phyloP scores from a whole-genome alignment of 2,797 vertebrate species.

The Falco rusticolus region DNA sequence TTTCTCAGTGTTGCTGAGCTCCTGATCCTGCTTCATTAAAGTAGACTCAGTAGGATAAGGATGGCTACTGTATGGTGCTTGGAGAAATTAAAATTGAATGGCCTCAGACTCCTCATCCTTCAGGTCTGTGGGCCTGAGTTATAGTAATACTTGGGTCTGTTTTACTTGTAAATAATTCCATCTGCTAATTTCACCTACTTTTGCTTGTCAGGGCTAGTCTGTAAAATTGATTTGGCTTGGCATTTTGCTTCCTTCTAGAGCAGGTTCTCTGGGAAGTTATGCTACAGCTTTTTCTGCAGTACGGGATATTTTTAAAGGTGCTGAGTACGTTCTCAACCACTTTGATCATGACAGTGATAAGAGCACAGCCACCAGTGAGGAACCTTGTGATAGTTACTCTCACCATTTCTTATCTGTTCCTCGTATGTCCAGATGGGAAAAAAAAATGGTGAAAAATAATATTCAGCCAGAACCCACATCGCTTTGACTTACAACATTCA shows the following conservation, averaged over 20 bases:
- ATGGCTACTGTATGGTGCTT: rapidly evolving
- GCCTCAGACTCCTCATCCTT: not conserved
- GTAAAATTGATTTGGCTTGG: not conserved
- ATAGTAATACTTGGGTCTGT: not conserved
- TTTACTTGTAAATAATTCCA: not conserved
- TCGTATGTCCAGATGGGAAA: not conserved
- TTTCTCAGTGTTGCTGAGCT: not conserved
- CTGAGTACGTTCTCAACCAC: not conserved
- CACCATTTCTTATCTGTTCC: not conserved
- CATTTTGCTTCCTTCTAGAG: not conserved
- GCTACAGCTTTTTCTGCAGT: not conserved
- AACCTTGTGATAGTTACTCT: not conserved
- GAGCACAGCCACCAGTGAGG: not conserved
- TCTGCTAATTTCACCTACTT: not conserved
- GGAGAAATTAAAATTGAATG: not conserved
- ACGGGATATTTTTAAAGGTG: not conserved
- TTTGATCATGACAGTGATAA: not conserved
- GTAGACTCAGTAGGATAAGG: not conserved
- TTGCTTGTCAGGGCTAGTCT: not conserved
- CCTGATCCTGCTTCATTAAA: not conserved
- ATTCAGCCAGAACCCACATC: not conserved
- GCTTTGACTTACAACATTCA: not conserved
- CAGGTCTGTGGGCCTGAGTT: not conserved
- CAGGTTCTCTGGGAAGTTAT: not conserved
- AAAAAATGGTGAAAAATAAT: not conserved